Evolutionary conservation across 2,888 invertebrate genomes (phyloP).

Genomic region (Calameuta pallipes): DNA sequence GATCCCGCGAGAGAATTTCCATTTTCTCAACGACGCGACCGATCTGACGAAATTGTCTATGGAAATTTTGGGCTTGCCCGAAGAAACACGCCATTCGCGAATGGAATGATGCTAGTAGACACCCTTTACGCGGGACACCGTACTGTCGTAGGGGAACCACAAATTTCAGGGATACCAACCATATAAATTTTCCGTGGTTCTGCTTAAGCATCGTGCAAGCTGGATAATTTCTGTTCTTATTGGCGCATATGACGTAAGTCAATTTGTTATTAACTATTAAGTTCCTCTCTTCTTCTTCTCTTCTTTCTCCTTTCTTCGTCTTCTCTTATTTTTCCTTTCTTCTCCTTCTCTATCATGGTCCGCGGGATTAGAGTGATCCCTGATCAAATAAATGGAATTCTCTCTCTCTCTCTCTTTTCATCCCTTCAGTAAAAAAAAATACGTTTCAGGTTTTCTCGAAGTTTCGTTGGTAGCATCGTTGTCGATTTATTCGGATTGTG

Average conservation of each 20-base stretch:
- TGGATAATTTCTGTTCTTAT: neutral
- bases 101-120: neutral
- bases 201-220: neutral
- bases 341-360: too few relatives aligned
- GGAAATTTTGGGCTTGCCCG: neutral
- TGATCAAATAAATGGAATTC: too few relatives aligned
- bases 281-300: too few relatives aligned
- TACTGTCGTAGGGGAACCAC: neutral
- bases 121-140: neutral
- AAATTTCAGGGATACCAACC: neutral
- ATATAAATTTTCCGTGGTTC: too few relatives aligned
- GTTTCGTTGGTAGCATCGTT: too few relatives aligned
- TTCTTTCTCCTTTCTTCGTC: too few relatives aligned
- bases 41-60: neutral
- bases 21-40: neutral
- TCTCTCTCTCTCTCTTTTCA: too few relatives aligned
- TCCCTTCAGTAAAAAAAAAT: too few relatives aligned
- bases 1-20: neutral
- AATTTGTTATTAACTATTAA: neutral
- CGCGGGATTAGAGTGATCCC: too few relatives aligned
- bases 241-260: neutral
- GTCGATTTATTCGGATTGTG: too few relatives aligned
- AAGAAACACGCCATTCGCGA: neutral
- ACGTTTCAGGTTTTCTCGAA: too few relatives aligned
- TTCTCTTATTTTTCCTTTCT: too few relatives aligned